Conservation (phyloP, 1,140 invertebrate genomes). For the Drosophila albomicans region DNA sequence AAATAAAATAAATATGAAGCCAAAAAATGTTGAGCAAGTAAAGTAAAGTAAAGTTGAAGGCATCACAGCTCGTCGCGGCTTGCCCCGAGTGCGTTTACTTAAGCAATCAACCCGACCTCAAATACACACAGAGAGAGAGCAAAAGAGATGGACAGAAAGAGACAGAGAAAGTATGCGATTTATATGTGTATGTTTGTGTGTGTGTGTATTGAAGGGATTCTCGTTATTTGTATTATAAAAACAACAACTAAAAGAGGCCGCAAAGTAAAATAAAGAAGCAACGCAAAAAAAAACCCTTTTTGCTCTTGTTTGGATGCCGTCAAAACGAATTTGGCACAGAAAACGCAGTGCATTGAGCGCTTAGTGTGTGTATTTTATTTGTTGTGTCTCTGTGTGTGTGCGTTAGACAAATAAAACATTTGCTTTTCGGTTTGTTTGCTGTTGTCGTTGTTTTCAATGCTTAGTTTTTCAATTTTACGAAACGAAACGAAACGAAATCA, state of each 20-base stretch:
- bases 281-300: slow-evolving; percentile 33
- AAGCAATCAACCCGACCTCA: slow-evolving; percentile 82
- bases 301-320: slow-evolving; percentile 49
- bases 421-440: slow-evolving; percentile 66
- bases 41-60: slow-evolving; percentile 66
- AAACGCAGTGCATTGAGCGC: slow-evolving; percentile 68
- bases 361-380: slow-evolving; percentile 24
- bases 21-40: slow-evolving; percentile 69
- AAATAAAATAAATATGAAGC: slow-evolving; percentile 55
- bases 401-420: slow-evolving; percentile 76
- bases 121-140: slow-evolving; percentile 50
- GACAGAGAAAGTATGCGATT: neutral
- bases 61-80: slow-evolving; percentile 65
- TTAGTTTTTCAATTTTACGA: slow-evolving; percentile 77
- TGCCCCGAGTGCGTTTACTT: slow-evolving; percentile 80
- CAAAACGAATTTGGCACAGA: slow-evolving; percentile 74
- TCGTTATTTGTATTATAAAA: slow-evolving; percentile 78
- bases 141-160: neutral
- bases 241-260: slow-evolving; percentile 80
- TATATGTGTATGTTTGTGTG: neutral
- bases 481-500: slow-evolving; percentile 64
- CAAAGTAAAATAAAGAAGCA: slow-evolving; percentile 64
- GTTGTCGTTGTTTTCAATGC: slow-evolving; percentile 49
- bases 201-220: slow-evolving; percentile 52
- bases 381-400: slow-evolving; percentile 49